Conservation (phyloP, 1,140 invertebrate genomes). For the Trachelipus rathkii region DNA sequence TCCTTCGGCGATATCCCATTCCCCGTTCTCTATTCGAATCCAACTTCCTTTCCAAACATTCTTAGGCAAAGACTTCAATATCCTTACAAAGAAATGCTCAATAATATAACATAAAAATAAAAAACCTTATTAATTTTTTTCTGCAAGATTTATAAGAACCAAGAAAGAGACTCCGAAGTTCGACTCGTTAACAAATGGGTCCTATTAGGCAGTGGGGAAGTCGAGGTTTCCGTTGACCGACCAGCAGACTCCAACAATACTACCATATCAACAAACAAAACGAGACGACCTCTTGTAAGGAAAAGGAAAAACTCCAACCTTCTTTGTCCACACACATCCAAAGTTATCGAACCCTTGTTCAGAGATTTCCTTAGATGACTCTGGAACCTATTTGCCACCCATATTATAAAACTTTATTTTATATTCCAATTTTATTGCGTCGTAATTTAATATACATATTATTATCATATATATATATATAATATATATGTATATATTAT, state of each 20-base stretch:
- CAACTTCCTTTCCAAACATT: not conserved
- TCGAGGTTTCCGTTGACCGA: not conserved
- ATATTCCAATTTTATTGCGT: not conserved
- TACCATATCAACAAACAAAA: not conserved
- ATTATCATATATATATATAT: slow-evolving; percentile 3
- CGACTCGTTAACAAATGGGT: not conserved
- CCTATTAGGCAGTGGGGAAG: not conserved
- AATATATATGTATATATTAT: not conserved
- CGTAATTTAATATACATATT: not conserved
- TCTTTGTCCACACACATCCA: not conserved
- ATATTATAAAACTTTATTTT: slow-evolving; percentile 3
- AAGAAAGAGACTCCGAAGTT: not conserved
- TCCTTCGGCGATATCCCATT: no score
- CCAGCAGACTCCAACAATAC: not conserved
- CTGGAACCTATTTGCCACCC: not conserved
- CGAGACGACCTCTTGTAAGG: not conserved
- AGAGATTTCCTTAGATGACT: not conserved
- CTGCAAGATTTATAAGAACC: not conserved
- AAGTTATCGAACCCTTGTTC: not conserved
- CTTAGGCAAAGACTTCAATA: not conserved
- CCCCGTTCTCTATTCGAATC: no score
- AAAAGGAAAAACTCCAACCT: not conserved
- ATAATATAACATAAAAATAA: not conserved
- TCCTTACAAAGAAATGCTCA: not conserved
- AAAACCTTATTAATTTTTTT: not conserved